These are phyloP conservation scores for Greenwoodochromis staneri DNA, from an alignment of 2,113 vertebrate genomes.

Conservation along the genomic window DNA sequence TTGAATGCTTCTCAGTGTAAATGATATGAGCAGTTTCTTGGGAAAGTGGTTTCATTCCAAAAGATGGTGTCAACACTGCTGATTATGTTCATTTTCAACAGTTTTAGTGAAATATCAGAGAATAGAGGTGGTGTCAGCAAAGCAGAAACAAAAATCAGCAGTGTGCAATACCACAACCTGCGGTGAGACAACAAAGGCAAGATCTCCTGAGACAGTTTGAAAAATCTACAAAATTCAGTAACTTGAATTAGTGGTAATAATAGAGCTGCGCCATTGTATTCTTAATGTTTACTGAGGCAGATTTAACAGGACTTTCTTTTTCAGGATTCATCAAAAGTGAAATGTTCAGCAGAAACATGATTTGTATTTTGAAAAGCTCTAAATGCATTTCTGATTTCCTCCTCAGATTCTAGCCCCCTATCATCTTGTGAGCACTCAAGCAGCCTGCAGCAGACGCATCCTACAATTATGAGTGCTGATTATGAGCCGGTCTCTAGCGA, in stretches of 20 bases:
- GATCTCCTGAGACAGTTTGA: background rate
- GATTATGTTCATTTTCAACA: background rate
- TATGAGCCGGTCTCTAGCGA: slow-evolving; percentile 69
- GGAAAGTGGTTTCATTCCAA: background rate
- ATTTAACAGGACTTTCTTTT: background rate
- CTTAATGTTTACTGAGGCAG: background rate
- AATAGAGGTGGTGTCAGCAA: background rate
- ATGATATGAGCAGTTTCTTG: background rate
- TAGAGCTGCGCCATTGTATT: background rate
- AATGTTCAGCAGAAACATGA: background rate
- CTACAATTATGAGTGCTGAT: slow-evolving; percentile 66
- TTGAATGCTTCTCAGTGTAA: background rate
- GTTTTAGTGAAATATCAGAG: background rate
- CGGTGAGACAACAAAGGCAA: background rate
- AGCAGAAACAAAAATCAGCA: background rate
- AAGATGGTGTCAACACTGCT: background rate
- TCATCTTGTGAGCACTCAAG: slow-evolving; percentile 6
- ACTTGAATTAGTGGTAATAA: background rate
- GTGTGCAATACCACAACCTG: background rate
- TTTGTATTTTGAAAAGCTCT: background rate
- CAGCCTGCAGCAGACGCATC: background rate
- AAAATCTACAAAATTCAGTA: background rate
- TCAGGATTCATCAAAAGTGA: background rate
- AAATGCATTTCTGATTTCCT: background rate
- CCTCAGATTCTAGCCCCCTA: slow-evolving; percentile 23